phyloP scores from a whole-genome alignment of 37 sponge, comb jelly and placozoan genomes.

The Chondrilla cf. caribensis region DNA sequence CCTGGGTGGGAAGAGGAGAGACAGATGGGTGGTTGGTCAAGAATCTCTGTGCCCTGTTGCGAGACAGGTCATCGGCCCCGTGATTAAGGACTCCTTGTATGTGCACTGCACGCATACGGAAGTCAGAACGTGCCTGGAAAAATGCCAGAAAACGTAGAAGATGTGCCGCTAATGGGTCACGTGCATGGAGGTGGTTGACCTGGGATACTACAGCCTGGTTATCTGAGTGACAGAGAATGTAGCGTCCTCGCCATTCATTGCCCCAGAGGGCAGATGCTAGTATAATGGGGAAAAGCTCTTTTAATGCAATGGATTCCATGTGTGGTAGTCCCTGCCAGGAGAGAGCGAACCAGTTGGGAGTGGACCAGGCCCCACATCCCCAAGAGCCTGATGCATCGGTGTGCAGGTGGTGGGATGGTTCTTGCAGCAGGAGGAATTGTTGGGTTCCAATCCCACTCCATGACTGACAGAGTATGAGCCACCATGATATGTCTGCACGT shows the following conservation, averaged over 20 bases:
- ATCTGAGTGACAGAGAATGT: conserved; percentile 19
- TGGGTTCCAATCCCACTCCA: not conserved
- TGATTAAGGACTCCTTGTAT: conserved; percentile 15
- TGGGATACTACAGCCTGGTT: conserved; percentile 28
- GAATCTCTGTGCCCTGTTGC: not conserved
- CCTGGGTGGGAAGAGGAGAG: conserved; percentile 17
- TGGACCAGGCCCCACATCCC: conserved; percentile 32
- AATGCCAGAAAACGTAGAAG: conserved; percentile 44
- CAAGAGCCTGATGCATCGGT: conserved; percentile 30
- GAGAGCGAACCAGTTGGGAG: conserved; percentile 7
- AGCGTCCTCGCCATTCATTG: conserved; percentile 11
- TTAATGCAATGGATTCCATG: conserved; percentile 24
- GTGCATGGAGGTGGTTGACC: conserved; percentile 17
- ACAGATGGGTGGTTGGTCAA: not conserved
- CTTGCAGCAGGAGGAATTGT: conserved; percentile 1
- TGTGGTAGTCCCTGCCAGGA: not conserved
- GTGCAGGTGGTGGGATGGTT: not conserved
- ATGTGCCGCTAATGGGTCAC: conserved; percentile 26
- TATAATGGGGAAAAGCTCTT: conserved; percentile 40
- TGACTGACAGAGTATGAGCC: not conserved
- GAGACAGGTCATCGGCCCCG: conserved; percentile 25
- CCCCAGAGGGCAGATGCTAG: conserved; percentile 48
- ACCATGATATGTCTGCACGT: not conserved
- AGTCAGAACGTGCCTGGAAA: conserved; percentile 22
- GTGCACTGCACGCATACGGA: conserved; percentile 11